Evolutionary conservation across 2,113 vertebrate genomes (phyloP).

Genomic region (Mustela lutreola): DNA sequence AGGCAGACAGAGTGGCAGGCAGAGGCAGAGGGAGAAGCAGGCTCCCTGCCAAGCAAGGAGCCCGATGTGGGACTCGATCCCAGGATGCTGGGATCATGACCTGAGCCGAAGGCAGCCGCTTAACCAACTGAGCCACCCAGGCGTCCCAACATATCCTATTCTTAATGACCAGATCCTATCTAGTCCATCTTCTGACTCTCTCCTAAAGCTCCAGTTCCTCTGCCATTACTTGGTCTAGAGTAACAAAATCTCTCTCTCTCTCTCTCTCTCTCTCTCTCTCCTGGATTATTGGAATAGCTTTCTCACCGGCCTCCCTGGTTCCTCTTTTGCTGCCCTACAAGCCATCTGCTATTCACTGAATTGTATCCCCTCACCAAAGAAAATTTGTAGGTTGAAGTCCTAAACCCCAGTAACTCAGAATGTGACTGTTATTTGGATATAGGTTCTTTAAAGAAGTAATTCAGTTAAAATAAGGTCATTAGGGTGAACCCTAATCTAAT

Average conservation of each 20-base stretch:
- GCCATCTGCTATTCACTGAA: neutral
- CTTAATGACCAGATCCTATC: neutral
- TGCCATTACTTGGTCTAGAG: neutral
- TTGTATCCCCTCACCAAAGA: neutral
- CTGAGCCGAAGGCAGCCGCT: too few species aligned
- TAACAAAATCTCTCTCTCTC: neutral
- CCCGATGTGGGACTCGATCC: too few species aligned
- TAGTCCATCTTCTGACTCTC: neutral
- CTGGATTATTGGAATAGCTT: neutral
- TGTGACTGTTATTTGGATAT: neutral
- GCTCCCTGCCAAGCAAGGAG: too few species aligned
- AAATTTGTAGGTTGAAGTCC: neutral
- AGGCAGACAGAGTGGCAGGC: too few species aligned
- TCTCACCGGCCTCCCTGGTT: neutral
- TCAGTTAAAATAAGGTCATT: constrained; percentile 23
- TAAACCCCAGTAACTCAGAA: neutral
- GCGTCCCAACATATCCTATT: neutral
- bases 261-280: neutral
- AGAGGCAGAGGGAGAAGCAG: too few species aligned
- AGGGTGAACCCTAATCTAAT: neutral
- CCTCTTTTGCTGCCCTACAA: neutral
- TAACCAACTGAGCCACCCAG: too few species aligned
- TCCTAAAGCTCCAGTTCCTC: neutral
- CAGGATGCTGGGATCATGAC: too few species aligned
- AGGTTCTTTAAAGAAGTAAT: neutral